A percentile compares a stretch with the other conserved stretches of the same genome.
Evolutionary conservation across 2,797 vertebrate species (phyloP).

Genomic region (Acanthopagrus latus): DNA sequence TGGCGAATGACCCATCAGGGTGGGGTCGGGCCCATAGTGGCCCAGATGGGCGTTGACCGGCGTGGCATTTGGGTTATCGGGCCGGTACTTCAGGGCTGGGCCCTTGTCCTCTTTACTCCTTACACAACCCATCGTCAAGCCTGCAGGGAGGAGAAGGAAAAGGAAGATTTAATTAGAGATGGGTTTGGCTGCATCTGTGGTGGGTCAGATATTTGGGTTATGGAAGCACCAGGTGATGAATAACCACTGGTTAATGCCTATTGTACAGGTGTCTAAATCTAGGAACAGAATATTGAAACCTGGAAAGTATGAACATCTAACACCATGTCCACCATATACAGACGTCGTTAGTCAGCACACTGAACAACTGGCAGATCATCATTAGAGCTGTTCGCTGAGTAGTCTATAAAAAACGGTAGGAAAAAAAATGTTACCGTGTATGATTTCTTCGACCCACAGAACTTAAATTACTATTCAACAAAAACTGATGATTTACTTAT

Average conservation of each 20-base stretch:
- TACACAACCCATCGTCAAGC: constrained; percentile 95
- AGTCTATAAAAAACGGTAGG: neutral
- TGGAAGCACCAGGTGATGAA: too few relatives aligned
- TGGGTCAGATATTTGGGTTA: neutral
- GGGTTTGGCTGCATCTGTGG: neutral
- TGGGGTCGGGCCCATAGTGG: constrained; percentile 92
- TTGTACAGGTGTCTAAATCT: neutral
- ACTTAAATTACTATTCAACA: neutral
- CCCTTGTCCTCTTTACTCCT: constrained; percentile 98
- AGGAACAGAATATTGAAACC: neutral
- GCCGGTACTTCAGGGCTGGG: constrained; percentile 90
- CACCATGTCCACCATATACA: neutral
- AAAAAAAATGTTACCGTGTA: neutral
- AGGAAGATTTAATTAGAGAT: neutral
- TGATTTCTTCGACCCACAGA: neutral
- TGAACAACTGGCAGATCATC: neutral
- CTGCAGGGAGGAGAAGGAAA: constrained; percentile 67
- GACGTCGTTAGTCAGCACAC: neutral
- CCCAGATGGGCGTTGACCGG: constrained; percentile 83
- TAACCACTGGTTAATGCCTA: neutral
- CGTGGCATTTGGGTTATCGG: constrained; percentile 87
- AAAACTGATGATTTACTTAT: neutral
- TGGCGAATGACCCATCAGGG: constrained; percentile 88
- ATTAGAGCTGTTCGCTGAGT: neutral
- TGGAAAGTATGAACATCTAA: neutral